These are phyloP conservation scores for Rotaria magnacalcarata DNA, from an alignment of 2,888 invertebrate species.

Conservation along the genomic window DNA sequence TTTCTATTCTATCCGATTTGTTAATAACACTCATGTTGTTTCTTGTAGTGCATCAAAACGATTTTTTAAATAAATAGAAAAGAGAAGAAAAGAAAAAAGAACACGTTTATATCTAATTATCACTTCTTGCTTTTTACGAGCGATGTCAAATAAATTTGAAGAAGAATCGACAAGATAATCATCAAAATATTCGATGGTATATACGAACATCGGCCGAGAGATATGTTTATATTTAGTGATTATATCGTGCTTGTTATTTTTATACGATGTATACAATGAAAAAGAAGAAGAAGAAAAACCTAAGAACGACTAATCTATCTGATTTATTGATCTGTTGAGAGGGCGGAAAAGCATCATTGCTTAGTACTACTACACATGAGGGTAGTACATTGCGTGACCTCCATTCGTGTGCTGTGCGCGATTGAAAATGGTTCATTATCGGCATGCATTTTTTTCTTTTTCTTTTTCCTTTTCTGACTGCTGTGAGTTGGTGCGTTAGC, in stretches of 20 bases:
- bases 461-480: background rate
- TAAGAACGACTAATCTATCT: background rate
- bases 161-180: background rate
- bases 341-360: conserved; percentile 8
- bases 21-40: background rate
- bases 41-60: background rate
- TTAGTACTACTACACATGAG: conserved; percentile 4
- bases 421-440: conserved; percentile 13
- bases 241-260: background rate
- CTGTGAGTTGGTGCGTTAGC: background rate
- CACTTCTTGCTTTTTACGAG: background rate
- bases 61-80: background rate
- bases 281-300: background rate
- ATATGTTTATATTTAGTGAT: background rate
- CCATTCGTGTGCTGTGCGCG: conserved; percentile 1
- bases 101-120: background rate
- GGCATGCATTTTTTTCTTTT: background rate
- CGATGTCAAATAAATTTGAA: background rate
- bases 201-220: background rate
- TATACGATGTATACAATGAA: background rate
- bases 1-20: conserved; percentile 7
- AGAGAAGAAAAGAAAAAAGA: background rate
- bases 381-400: conserved; percentile 15
- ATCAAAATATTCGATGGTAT: background rate
- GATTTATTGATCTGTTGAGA: conserved; percentile 13